Conservation (phyloP, 2,888 invertebrate genomes). For the Epsilonema sp. region DNA sequence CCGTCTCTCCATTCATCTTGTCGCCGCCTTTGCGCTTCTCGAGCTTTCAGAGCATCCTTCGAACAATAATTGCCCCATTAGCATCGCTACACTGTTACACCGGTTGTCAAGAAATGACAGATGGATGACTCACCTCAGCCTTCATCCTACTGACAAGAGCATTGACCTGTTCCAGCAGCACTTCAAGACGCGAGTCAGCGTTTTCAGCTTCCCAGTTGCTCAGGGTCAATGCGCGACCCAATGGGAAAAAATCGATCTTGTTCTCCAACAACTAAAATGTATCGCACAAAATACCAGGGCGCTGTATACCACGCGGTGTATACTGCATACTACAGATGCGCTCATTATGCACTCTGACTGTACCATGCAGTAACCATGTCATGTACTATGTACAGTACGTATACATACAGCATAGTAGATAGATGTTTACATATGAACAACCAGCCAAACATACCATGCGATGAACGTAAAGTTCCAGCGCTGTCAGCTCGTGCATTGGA, state of each 20-base stretch:
- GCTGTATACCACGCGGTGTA: not conserved
- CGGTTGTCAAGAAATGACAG: too few species aligned
- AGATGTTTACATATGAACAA: too few species aligned
- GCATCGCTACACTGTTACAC: too few species aligned
- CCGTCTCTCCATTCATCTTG: conserved; percentile 9
- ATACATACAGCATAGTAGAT: conserved; percentile 31
- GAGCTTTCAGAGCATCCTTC: not conserved
- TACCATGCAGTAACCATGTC: not conserved
- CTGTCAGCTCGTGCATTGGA: conserved; percentile 31
- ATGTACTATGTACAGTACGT: conserved; percentile 27
- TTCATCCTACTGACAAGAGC: conserved; percentile 29
- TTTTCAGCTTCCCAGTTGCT: conserved; percentile 25
- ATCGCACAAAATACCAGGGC: not conserved
- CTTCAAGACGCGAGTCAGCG: conserved; percentile 24
- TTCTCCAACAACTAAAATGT: too few species aligned
- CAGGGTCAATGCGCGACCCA: conserved; percentile 28
- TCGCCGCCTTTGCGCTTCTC: not conserved
- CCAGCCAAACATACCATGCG: too few species aligned
- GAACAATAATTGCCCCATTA: too few species aligned
- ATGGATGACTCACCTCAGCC: conserved; percentile 26
- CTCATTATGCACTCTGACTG: not conserved
- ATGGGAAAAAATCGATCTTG: conserved; percentile 26
- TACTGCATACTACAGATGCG: not conserved
- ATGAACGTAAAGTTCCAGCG: conserved; percentile 29
- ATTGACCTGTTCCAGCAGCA: conserved; percentile 25